Evolutionary conservation across 23 tunicate species (phyloP), one percentile per base, ranked within the genome.

Genomic region (Diplosoma virens): DNA sequence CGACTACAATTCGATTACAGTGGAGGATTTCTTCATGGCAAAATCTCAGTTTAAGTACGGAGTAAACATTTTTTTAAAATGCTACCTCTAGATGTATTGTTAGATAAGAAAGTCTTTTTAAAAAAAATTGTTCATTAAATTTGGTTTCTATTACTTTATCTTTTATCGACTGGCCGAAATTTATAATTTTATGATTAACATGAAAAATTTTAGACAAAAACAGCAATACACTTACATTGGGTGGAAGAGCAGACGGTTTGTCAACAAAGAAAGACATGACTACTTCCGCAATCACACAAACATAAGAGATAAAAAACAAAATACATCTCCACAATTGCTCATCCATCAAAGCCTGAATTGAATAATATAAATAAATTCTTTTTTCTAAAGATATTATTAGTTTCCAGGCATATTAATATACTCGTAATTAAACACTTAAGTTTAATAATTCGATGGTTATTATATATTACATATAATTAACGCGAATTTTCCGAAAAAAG

Each of bases 251-350:
- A 3, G 59, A 33, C 4, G 78, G 61, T 3, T 47, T 47, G 61
- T 72, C 78, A 17, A 72, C 78, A 32, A 72, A 47, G 25, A 72
- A 72, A 33, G n/a, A 72, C 78, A 72, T 72, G 18, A 72, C 23
- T 23, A 47, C 3, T 48, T 47, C 36, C 3, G 78, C 78, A 25
- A 72, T 22, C 34, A 72, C 78, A 32, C 45, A 72, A 23, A 34
- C 78, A 33, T 72, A 72, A 27, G 78, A 72, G 3, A 48, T 23
- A 34, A 72, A 72, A 36, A 72, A 47, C 2, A 33, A 47, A 7
- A 72, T 25, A 24, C 78, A 72, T 17, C 78, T 72, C 60, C 59
- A 72, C 60, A 72, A 33, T 48, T 72, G 24, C 25, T 33, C 46
- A 34, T 47, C 61, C 3, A 36, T 6, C 25, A 72, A 30, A 23